Evolutionary conservation across 2,797 vertebrate species (phyloP).

Genomic region (Pangasius macronema): DNA sequence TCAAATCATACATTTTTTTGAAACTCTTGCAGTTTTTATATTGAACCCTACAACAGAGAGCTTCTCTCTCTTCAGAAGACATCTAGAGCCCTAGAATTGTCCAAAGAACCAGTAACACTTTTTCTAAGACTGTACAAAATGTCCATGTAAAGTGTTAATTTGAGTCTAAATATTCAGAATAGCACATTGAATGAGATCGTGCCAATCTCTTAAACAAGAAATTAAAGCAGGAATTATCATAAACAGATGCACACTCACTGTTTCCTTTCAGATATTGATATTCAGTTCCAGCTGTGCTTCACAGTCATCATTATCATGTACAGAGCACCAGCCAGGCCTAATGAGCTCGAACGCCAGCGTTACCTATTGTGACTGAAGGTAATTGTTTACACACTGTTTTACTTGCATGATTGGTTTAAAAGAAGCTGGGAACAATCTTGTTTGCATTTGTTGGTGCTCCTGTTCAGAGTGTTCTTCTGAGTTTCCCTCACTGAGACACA

Average conservation of each 20-base stretch:
- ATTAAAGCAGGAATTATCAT: constrained; percentile 26
- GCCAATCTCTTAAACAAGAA: constrained; percentile 13
- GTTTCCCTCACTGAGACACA: constrained; percentile 16
- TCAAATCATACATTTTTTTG: background rate
- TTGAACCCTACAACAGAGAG: no score
- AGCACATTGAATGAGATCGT: constrained; percentile 1
- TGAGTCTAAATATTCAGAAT: background rate
- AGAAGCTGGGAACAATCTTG: constrained; percentile 41
- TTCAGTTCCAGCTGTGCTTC: constrained; percentile 40
- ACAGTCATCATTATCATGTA: constrained; percentile 45
- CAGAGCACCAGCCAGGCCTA: constrained; percentile 45
- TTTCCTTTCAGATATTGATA: constrained; percentile 41
- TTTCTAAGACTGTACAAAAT: background rate
- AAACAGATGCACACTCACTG: constrained; percentile 22
- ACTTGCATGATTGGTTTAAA: constrained; percentile 42
- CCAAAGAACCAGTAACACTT: background rate
- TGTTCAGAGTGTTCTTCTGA: constrained; percentile 18
- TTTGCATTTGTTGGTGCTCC: constrained; percentile 39
- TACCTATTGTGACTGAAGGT: constrained; percentile 52
- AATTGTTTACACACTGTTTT: constrained; percentile 55
- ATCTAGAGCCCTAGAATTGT: no score
- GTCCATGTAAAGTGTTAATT: background rate
- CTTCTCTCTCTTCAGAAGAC: no score
- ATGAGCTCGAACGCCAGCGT: constrained; percentile 43
- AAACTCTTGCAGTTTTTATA: no score